phyloP scores from a whole-genome alignment of 2,888 invertebrate genomes.

The Orchestes rusci region DNA sequence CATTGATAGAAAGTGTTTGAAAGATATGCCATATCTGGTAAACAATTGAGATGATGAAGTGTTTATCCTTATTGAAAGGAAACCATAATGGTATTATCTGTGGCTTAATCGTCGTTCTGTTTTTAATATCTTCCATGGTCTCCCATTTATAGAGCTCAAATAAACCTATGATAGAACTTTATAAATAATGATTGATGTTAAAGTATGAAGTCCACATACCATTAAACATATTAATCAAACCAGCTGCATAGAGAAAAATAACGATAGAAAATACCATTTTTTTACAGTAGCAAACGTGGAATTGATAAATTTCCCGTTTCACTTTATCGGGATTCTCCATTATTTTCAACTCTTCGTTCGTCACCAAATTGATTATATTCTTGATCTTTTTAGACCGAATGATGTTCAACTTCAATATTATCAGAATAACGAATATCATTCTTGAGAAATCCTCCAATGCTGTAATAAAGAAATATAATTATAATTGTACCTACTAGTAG shows the following conservation, averaged over 20 bases:
- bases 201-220: slow-evolving; percentile 3
- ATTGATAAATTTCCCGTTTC: slow-evolving; percentile 7
- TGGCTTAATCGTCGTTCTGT: slow-evolving; percentile 4
- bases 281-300: slow-evolving; percentile 13
- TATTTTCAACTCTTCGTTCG: slow-evolving; percentile 9
- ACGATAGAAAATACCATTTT: slow-evolving; percentile 10
- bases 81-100: slow-evolving; percentile 13
- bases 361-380: slow-evolving; percentile 4
- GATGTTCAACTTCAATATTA: slow-evolving; percentile 11
- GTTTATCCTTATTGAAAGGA: slow-evolving; percentile 14
- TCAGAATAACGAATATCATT: slow-evolving; percentile 12
- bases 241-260: slow-evolving; percentile 12
- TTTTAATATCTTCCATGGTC: background rate
- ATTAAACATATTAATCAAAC: slow-evolving; percentile 9
- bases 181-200: background rate
- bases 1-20: slow-evolving; percentile 10
- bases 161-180: slow-evolving; percentile 7
- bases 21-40: slow-evolving; percentile 12
- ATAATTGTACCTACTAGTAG: too few species aligned
- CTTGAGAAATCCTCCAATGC: slow-evolving; percentile 12
- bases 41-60: slow-evolving; percentile 6
- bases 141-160: slow-evolving; percentile 12
- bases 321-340: background rate
- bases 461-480: slow-evolving; percentile 2
- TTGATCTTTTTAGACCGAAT: slow-evolving; percentile 9